Base-by-base conservation (phyloP, 2,113 vertebrate genomes). In the Chelonoidis abingdonii region DNA sequence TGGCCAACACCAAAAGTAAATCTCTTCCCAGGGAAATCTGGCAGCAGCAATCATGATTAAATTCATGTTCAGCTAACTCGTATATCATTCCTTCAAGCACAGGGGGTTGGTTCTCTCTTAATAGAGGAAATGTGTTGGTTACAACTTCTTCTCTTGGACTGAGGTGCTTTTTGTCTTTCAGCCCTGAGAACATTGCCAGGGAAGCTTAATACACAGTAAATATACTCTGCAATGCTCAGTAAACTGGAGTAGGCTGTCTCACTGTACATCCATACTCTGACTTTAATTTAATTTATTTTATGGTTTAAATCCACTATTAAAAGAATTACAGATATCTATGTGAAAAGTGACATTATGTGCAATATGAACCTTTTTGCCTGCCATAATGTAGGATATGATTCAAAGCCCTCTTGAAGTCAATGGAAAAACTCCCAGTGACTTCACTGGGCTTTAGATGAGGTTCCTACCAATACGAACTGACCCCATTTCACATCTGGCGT, bases 351-450 rank as follows among this genome's bases (percentile, higher is more conserved):
- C 76, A 29, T 44, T 47, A 29, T 9, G 16, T 29, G 31, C 29
- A 49, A 27, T 44, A 79, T 13, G 47, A 52, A 0, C 0, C 24
- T 3, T 50, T 59, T 87, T 24, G 56, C 69, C 10, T 41, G 1
- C 54, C 1, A 0, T 1, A 7, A 19, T 6, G 0, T 27, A 4
- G n/a, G n/a, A 80, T 57, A 8, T 54, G 25, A 49, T 10, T 35
- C 24, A 9, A 57, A 85, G 44, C 10, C 84, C 65, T 22, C 65
- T 38, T 72, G 19, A 72, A 38, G n/a, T 72, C n/a, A 22, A 21
- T 72, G n/a, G 65, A n/a, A 69, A 69, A 35, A 38, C 17, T 38
- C 65, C n/a, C 17, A 38, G 19, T 72, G 65, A 72, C 8, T 72
- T 72, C n/a, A 38, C 65, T 11, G 9, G 65, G n/a, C 65, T 72